Base-by-base conservation (phyloP, 1,140 invertebrate species). In the Chironomus tepperi region DNA sequence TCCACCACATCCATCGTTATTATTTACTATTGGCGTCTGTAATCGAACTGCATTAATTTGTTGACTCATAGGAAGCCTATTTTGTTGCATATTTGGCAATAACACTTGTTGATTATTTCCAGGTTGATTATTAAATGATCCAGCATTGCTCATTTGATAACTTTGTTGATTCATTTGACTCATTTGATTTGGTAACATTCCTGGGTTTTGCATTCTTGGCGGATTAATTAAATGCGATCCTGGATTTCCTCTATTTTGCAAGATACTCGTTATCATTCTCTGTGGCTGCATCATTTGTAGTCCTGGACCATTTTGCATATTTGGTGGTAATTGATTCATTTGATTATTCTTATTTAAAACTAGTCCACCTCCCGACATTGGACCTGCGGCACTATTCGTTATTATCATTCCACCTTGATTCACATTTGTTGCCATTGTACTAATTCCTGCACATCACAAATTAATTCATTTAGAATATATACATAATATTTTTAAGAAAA, bases 251-350 rank as follows among this genome's bases (percentile, higher is more conserved):
- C 42, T 15, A 43, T 19, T 73, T n/a, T 73, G 42, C 10, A 73
- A 19, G 5, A 73, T 73, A 43, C 43, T 47, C 18, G 18, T 18
- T n/a, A 73, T 43, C n/a, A 57, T 34, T 9, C 18, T 18, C 47
- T 47, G 73, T 42, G 21, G 73, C 16, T 73, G 73, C 81, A 88
- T 87, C 77, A 86, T 88, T 74, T 85, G 86, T 34, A 34, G 5
- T 75, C 86, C 84, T 79, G 89, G 81, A 78, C 83, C 87, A 67
- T 85, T 85, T 76, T 87, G 86, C 75, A 91, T 89, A 79, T 93
- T 92, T 10, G 91, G 91, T 73, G 91, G 91, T 72, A 91, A 93
- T 82, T 93, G 92, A 81, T 93, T 84, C 79, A 90, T 93, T 72
- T 90, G 90, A 81, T 90, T 92, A 79, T 92, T 93, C 81, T 86